These are phyloP conservation scores for Vespertilio murinus DNA, from an alignment of 2,797 vertebrate species.

Conservation along the genomic window DNA sequence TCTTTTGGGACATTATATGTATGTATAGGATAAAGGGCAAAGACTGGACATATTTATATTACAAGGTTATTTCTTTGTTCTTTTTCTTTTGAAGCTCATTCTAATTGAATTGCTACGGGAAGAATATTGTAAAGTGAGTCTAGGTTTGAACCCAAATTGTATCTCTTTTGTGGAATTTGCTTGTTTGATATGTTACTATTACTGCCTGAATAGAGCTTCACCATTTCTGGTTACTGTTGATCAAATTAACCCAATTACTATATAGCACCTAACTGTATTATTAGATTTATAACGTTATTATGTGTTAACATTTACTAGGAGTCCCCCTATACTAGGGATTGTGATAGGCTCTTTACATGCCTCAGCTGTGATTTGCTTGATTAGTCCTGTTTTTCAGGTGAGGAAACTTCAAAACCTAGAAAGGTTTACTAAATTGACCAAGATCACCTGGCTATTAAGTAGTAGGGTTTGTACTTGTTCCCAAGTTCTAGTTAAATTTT, in stretches of 20 bases:
- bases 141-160: conserved; percentile 24
- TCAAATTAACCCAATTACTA: background rate
- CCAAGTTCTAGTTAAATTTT: conserved; percentile 20
- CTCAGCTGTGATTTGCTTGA: conserved; percentile 37
- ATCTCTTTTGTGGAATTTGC: conserved; percentile 26
- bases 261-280: background rate
- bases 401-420: conserved; percentile 36
- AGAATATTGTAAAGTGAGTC: background rate
- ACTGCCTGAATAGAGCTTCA: background rate
- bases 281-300: conserved; percentile 29
- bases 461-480: conserved; percentile 46
- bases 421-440: conserved; percentile 44
- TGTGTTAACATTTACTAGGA: background rate
- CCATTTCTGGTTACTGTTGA: conserved; percentile 34
- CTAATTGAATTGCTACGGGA: conserved; percentile 43
- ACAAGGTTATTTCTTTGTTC: conserved; percentile 36
- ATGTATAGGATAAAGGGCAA: background rate
- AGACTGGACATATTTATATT: conserved; percentile 36
- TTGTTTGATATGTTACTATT: conserved; percentile 21
- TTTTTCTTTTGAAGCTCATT: conserved; percentile 56
- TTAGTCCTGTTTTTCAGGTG: conserved; percentile 42
- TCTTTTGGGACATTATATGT: conserved; percentile 1
- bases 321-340: background rate
- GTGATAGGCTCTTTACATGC: background rate
- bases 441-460: conserved; percentile 24